A percentile compares a stretch with the other conserved stretches of the same genome.
Evolutionary conservation across 2,113 vertebrate genomes (phyloP).

Genomic region (Colinus virginianus): DNA sequence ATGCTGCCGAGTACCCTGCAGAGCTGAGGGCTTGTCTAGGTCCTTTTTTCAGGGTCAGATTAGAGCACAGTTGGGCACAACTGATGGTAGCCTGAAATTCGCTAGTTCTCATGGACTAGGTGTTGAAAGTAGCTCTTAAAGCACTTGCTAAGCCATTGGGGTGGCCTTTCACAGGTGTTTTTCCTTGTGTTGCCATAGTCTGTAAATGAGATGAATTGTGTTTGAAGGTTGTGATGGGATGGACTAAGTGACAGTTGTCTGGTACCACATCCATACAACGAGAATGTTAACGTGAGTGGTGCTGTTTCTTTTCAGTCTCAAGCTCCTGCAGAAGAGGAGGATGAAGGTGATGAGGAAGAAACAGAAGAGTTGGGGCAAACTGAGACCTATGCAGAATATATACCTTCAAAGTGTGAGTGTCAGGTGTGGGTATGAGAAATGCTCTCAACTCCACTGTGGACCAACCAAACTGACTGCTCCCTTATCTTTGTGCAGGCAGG

Average conservation of each 20-base stretch:
- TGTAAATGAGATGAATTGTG: not conserved
- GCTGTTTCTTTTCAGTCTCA: constrained; percentile 68
- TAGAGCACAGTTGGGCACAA: not conserved
- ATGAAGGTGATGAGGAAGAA: constrained; percentile 93
- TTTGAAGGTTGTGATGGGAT: not conserved
- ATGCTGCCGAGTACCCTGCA: not conserved
- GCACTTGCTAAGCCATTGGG: not conserved
- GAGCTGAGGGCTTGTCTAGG: not conserved
- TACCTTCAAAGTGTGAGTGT: constrained; percentile 93
- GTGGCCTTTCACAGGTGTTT: not conserved
- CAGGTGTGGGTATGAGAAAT: fast-evolving
- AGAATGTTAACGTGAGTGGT: not conserved
- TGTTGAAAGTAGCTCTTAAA: not conserved
- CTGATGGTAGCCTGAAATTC: not conserved
- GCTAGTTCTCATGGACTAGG: not conserved
- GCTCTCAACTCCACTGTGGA: not conserved
- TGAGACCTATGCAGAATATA: constrained; percentile 95
- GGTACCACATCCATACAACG: fast-evolving
- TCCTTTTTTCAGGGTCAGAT: not conserved
- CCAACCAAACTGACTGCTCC: not conserved
- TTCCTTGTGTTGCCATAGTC: not conserved
- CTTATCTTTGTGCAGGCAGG: not conserved
- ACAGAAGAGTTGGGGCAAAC: constrained; percentile 94
- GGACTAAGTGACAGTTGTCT: not conserved
- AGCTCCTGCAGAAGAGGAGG: constrained; percentile 88